Percentiles rank a stretch among this genome's conserved stretches.
These are phyloP conservation scores for Druon quercuslanigerum DNA, from an alignment of 1,140 invertebrate species.

Conservation along the genomic window DNA sequence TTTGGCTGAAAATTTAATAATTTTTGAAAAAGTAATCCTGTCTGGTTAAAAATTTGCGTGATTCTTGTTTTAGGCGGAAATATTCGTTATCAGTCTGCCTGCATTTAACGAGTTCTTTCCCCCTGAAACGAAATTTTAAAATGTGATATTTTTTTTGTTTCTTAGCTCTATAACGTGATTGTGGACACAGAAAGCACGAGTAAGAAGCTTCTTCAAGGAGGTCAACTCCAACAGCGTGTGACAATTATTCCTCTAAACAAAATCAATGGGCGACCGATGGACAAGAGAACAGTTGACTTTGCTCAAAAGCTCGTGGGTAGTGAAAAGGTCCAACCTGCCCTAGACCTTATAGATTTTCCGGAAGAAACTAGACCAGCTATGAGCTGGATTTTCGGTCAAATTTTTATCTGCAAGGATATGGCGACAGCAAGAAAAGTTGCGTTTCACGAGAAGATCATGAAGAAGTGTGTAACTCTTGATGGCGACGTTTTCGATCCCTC, in stretches of 20 bases:
- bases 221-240: conserved; percentile 85
- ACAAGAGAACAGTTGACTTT: conserved; percentile 77
- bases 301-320: conserved; percentile 86
- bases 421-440: conserved; percentile 87
- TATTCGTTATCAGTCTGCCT: no score
- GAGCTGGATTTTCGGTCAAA: conserved; percentile 91
- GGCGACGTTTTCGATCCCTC: conserved; percentile 94
- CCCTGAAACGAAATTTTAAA: conserved; percentile 42
- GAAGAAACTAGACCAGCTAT: conserved; percentile 84
- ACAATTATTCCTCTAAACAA: conserved; percentile 97
- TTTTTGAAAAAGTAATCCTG: no score
- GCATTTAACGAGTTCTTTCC: no score
- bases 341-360: conserved; percentile 89
- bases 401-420: conserved; percentile 90
- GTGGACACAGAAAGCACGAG: conserved; percentile 91
- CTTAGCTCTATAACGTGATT: conserved; percentile 92
- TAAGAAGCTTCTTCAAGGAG: conserved; percentile 89
- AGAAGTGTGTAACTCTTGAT: conserved; percentile 91
- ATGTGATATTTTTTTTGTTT: conserved; percentile 40
- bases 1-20: no score
- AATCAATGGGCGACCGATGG: conserved; percentile 82
- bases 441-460: conserved; percentile 85
- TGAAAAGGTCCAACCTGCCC: conserved; percentile 89
- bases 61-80: no score
- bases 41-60: no score